Evolutionary conservation across 2,797 vertebrate genomes (phyloP).

Genomic region (Mormyrops attenuatus): DNA sequence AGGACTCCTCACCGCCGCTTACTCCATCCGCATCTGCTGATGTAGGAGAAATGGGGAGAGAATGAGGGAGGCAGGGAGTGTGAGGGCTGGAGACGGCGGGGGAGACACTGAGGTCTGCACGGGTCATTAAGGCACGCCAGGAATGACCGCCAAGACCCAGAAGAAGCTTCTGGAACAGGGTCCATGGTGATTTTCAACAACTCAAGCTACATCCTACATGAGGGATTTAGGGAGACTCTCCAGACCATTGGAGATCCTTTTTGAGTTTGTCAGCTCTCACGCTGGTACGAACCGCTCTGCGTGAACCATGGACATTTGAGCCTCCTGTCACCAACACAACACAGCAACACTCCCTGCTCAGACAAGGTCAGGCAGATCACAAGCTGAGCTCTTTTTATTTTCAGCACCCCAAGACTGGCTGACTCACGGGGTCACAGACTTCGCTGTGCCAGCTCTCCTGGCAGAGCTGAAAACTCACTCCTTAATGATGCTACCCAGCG

Average conservation of each 20-base stretch:
- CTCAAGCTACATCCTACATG: background rate
- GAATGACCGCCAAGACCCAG: background rate
- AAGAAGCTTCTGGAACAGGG: background rate
- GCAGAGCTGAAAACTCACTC: background rate
- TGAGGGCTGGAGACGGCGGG: background rate
- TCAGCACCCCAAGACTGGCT: background rate
- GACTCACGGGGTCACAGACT: background rate
- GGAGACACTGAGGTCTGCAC: background rate
- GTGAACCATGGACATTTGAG: background rate
- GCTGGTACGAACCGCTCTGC: background rate
- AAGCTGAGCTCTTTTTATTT: background rate
- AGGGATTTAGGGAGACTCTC: background rate
- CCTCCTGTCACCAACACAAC: background rate
- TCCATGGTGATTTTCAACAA: background rate
- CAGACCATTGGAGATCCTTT: background rate
- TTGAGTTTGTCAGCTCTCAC: background rate
- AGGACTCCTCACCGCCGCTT: slow-evolving; percentile 82
- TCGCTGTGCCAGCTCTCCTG: background rate
- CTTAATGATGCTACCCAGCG: background rate
- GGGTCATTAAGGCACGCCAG: background rate
- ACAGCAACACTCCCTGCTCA: background rate
- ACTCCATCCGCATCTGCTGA: slow-evolving; percentile 74
- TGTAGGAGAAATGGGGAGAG: slow-evolving; percentile 25
- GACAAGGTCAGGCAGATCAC: background rate
- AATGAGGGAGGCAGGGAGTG: background rate